These are phyloP conservation scores for Agrenia bidenticulata DNA, from an alignment of 2,888 invertebrate species.

Conservation along the genomic window DNA sequence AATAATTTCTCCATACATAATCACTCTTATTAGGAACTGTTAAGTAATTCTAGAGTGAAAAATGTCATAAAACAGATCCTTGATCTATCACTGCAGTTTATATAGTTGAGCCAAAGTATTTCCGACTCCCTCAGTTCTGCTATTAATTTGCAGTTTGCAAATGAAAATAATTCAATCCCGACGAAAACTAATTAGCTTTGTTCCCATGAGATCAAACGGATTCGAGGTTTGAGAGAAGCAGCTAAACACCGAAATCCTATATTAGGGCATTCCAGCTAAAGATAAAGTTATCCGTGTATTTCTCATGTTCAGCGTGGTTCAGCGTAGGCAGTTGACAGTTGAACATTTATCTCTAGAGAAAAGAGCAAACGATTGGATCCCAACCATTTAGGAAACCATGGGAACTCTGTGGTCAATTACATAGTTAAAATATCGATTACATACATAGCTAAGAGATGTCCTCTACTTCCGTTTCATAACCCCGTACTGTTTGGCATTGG, in stretches of 20 bases:
- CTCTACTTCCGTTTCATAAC: too few relatives aligned
- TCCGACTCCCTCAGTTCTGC: too few relatives aligned
- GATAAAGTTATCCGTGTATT: background rate
- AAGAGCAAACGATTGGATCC: slow-evolving; percentile 13
- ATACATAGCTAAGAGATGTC: background rate
- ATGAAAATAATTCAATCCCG: background rate
- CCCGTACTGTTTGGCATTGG: too few relatives aligned
- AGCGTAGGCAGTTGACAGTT: background rate
- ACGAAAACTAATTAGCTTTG: background rate
- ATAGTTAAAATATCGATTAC: slow-evolving; percentile 20
- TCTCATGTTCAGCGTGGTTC: background rate
- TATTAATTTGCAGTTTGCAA: background rate
- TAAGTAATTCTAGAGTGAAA: too few relatives aligned
- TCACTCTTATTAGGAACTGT: too few relatives aligned
- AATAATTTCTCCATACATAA: too few relatives aligned
- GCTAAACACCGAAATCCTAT: background rate
- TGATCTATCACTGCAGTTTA: too few relatives aligned
- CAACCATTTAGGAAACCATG: slow-evolving; percentile 7
- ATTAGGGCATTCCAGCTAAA: background rate
- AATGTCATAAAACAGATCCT: too few relatives aligned
- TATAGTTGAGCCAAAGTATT: too few relatives aligned
- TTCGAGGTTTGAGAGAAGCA: slow-evolving; percentile 1
- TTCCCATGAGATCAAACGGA: slow-evolving; percentile 1
- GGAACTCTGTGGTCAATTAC: slow-evolving; percentile 15
- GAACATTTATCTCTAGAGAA: slow-evolving; percentile 7